Base-by-base conservation (phyloP, 2,888 invertebrate species). In the Torymus texanus region DNA sequence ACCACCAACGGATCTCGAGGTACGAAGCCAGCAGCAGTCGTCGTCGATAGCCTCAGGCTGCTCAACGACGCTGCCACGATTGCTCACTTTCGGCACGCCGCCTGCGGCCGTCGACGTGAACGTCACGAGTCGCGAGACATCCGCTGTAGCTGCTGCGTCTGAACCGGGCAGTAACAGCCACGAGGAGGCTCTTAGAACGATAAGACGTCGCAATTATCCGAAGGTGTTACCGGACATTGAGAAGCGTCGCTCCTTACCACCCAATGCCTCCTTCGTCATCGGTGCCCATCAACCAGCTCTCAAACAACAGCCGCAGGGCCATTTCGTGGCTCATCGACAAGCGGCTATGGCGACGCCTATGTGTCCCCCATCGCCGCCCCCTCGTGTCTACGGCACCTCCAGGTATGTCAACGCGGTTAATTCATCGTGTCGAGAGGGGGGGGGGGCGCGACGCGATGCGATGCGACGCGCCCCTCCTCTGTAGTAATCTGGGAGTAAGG, bases 191-290 rank as follows among this genome's bases (percentile, higher is more conserved):
- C 87, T 96, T 72, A 91, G 93, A 81, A 94, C 94, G 53, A 95
- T 96, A 62, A 94, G 95, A 88, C 92, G 94, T 78, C 91, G 95
- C 84, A 96, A 96, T 87, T 96, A 94, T 87, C 96, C 96, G 0
- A 96, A 96, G 92, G 96, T 96, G 1, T 88, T 96, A 53, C 96
- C 96, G n/a, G 96, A 96, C 89, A 93, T 95, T 84, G 88, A 90
- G 81, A 90, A 89, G 79, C 83, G 90, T 50, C 85, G 88, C 2
- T 90, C 90, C 0, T 83, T 90, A 3, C 90, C 90, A 2, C 88
- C 88, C 87, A 56, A 88, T 80, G 70, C 76, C 12, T 73, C 78
- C 53, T 81, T 83, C 79, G 63, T 80, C 83, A 0, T 75, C 51
- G 5, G 61, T 50, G 41, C 82, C 8, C 41, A 41, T 41, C 41